phyloP scores from a whole-genome alignment of 2,888 invertebrate genomes.

The Andrena flavipes region DNA sequence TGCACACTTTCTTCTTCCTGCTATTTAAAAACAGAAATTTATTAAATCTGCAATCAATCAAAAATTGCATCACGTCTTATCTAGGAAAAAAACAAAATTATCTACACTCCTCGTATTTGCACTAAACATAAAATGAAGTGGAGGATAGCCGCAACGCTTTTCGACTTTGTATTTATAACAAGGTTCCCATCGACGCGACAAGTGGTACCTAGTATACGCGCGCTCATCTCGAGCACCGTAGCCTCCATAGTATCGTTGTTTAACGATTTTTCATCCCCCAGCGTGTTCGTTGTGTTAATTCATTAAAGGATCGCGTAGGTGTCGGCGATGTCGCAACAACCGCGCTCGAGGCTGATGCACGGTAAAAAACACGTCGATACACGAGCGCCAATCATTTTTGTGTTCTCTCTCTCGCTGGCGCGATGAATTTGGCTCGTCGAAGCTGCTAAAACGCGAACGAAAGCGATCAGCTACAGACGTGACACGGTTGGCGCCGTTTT shows the following conservation, averaged over 20 bases:
- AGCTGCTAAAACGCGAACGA: not conserved
- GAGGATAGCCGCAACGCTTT: not conserved
- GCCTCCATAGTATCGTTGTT: slow-evolving; percentile 39
- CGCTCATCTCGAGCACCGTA: slow-evolving; percentile 29
- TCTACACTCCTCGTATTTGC: too few relatives aligned
- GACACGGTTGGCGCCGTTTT: not conserved
- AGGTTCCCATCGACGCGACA: slow-evolving; percentile 37
- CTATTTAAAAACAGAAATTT: too few relatives aligned
- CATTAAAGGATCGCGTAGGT: slow-evolving; percentile 49
- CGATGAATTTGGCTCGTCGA: slow-evolving; percentile 25
- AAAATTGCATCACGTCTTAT: too few relatives aligned
- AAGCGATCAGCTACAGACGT: not conserved
- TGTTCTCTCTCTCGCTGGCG: not conserved
- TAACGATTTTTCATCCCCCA: slow-evolving; percentile 59
- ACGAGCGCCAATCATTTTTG: not conserved
- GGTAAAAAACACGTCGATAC: slow-evolving; percentile 19
- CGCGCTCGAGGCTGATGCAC: slow-evolving; percentile 26
- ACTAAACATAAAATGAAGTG: too few relatives aligned
- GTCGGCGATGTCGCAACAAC: slow-evolving; percentile 35
- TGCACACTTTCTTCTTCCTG: too few relatives aligned
- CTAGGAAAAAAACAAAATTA: too few relatives aligned
- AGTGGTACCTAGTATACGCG: slow-evolving; percentile 19
- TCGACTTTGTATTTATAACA: slow-evolving; percentile 32
- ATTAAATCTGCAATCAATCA: too few relatives aligned
- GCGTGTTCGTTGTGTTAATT: slow-evolving; percentile 42